These are phyloP conservation scores for Chionomys nivalis DNA, from an alignment of 2,113 vertebrate genomes.

Conservation along the genomic window DNA sequence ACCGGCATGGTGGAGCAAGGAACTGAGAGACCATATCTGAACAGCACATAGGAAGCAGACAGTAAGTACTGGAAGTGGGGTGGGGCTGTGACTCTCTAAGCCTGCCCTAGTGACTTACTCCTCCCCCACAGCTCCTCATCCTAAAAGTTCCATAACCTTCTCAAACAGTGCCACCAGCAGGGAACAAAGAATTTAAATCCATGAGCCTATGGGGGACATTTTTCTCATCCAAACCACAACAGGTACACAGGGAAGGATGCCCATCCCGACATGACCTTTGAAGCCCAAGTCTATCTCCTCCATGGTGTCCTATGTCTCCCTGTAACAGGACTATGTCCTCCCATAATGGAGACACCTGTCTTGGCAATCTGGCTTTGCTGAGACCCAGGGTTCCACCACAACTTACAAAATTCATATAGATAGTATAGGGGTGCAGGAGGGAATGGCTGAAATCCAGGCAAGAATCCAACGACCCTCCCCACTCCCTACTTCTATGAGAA, in stretches of 20 bases:
- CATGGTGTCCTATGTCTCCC: not conserved
- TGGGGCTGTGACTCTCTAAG: not conserved
- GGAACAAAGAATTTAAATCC: not conserved
- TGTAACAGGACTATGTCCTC: not conserved
- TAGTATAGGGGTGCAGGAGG: not conserved
- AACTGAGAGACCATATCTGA: not conserved
- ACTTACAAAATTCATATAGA: accelerated
- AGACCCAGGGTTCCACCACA: too few species aligned
- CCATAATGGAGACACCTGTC: not conserved
- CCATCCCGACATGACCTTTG: not conserved
- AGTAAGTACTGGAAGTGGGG: not conserved
- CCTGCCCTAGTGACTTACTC: not conserved
- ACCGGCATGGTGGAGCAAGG: not conserved
- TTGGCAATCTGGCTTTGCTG: not conserved
- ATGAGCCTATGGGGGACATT: not conserved
- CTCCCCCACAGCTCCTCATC: not conserved
- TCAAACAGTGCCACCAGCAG: not conserved
- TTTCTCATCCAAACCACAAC: not conserved
- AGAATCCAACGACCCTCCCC: not conserved
- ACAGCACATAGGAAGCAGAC: not conserved
- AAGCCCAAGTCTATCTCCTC: not conserved
- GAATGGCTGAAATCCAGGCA: not conserved
- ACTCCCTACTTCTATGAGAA: not conserved
- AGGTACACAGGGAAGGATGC: not conserved
- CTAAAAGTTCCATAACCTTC: not conserved